These are phyloP conservation scores for Fragum sueziense DNA, from an alignment of 2,888 invertebrate species.

Conservation along the genomic window DNA sequence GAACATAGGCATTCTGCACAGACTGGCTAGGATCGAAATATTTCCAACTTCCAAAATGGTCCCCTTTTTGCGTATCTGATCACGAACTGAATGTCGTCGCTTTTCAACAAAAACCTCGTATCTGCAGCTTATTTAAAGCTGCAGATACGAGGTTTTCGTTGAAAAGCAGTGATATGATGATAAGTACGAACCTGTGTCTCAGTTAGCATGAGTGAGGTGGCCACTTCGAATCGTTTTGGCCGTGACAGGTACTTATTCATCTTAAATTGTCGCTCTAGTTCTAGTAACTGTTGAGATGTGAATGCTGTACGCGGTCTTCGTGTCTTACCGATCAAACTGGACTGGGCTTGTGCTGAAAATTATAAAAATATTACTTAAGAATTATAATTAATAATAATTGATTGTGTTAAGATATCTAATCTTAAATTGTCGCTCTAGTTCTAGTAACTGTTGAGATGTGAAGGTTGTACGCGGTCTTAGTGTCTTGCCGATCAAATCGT, in stretches of 20 bases:
- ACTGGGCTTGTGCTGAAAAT: conserved; percentile 72
- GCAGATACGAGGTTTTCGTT: too few species aligned
- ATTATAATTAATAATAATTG: too few species aligned
- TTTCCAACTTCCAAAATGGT: too few species aligned
- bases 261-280: conserved; percentile 98
- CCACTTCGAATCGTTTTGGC: conserved; percentile 99
- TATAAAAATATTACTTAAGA: too few species aligned
- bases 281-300: conserved; percentile 94
- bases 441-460: conserved; percentile 94
- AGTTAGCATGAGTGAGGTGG: conserved; percentile 97
- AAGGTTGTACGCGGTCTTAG: conserved; percentile 98
- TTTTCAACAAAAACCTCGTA: too few species aligned
- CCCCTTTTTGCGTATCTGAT: background rate
- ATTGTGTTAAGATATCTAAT: too few species aligned
- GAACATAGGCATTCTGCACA: background rate
- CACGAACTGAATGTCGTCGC: background rate
- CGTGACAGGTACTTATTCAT: conserved; percentile 99
- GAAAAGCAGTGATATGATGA: too few species aligned
- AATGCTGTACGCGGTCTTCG: conserved; percentile 98
- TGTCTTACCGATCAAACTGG: conserved; percentile 86
- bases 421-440: conserved; percentile 98
- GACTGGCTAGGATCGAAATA: background rate
- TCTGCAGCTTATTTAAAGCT: too few species aligned
- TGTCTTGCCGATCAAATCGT: conserved; percentile 86
- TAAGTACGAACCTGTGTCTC: conserved; percentile 95